Conservation (phyloP, 1,140 invertebrate genomes). For the Hycleus cichorii region DNA sequence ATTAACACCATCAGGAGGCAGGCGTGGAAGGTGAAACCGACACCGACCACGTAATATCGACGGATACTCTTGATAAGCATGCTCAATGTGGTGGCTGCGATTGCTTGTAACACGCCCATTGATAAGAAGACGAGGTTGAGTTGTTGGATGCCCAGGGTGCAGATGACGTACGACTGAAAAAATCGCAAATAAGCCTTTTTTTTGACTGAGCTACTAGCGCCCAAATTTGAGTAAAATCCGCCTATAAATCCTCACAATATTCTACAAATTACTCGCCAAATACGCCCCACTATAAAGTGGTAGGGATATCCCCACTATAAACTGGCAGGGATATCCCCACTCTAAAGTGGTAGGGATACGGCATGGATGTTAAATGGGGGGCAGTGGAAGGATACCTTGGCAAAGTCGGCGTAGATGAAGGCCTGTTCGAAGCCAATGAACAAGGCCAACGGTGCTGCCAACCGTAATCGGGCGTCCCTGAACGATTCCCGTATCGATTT, state of each 20-base stretch:
- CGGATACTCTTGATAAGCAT: slow-evolving; percentile 58
- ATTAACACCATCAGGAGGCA: slow-evolving; percentile 58
- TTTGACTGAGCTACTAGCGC: too few species aligned
- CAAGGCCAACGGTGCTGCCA: slow-evolving; percentile 56
- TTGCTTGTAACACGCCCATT: slow-evolving; percentile 55
- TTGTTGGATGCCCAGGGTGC: slow-evolving; percentile 57
- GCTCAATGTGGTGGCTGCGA: slow-evolving; percentile 59
- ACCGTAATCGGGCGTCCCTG: slow-evolving; percentile 47
- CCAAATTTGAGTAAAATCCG: too few species aligned
- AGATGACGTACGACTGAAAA: slow-evolving; percentile 52
- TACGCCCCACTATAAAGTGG: too few species aligned
- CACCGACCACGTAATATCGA: slow-evolving; percentile 57
- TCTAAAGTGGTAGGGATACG: too few species aligned
- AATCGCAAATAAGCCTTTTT: background rate
- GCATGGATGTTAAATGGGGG: too few species aligned
- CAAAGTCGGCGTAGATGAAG: slow-evolving; percentile 64
- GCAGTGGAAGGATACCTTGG: slow-evolving; percentile 46
- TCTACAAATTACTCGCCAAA: too few species aligned
- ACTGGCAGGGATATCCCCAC: too few species aligned
- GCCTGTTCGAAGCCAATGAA: slow-evolving; percentile 68
- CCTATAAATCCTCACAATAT: too few species aligned
- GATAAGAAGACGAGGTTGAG: slow-evolving; percentile 57
- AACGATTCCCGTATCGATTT: slow-evolving; percentile 40
- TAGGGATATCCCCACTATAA: too few species aligned
- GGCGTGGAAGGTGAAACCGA: slow-evolving; percentile 60